Evolutionary conservation across 2,113 vertebrate species (phyloP), one percentile per base, ranked within the genome.

Genomic region (Cochlearius cochlearius): DNA sequence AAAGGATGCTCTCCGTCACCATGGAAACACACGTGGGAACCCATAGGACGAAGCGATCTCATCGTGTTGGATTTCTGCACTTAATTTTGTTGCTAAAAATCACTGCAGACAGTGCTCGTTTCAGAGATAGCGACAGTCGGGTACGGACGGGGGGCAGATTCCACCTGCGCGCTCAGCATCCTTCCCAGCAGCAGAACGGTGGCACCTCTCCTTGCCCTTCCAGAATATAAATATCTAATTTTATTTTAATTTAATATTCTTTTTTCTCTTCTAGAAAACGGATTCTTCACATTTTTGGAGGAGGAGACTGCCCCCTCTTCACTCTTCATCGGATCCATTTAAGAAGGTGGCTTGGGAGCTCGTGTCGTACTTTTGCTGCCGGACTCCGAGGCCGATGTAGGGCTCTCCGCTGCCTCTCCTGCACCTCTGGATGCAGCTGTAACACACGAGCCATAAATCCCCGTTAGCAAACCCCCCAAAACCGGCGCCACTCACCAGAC

Each of bases 291-390:
- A 1, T 29, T 0, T 45, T 47, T 56, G 64, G 27, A 64, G 60
- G 15, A 68, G 58, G 34, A 63, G 12, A 10, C 38, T 3, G 32
- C n/a, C 16, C 7, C 20, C 16, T 41, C 52, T 47, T 96, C 93
- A 98, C 25, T 98, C 98, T 25, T 98, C 98, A 10, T 98, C 98
- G 0, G 97, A 98, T n/a, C 82, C 93, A 0, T 90, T 95, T 45
- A 98, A 12, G 45, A 98, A 98, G 68, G 97, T 43, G 1, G 71
- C 64, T 5, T 90, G 97, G 80, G 94, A 93, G 25, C 68, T 81
- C 11, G 18, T 60, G 34, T 92, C 83, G 4, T 49, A 10, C n/a
- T 87, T 95, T 3, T 97, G 79, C 67, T 98, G 96, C 92, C 96
- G 41, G 27, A 97, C 36, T 4, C 94, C 95, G 4, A 98, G 96